phyloP scores from a whole-genome alignment of 2,797 vertebrate species.

The Serranus cabrilla region DNA sequence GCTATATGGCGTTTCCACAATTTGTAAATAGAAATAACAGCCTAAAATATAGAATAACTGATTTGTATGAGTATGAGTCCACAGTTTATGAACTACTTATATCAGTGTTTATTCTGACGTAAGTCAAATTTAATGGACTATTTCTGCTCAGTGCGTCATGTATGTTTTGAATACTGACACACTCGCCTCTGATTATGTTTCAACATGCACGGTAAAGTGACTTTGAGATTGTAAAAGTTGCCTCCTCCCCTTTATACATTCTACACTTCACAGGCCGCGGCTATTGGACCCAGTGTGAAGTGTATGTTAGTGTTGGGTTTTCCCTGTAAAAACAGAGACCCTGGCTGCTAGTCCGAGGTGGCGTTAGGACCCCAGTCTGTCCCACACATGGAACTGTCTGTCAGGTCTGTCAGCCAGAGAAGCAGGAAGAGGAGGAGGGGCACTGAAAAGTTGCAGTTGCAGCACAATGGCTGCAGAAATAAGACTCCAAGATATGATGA shows the following conservation, averaged over 20 bases:
- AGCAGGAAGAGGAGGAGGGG: conserved; percentile 56
- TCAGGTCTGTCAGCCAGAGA: conserved; percentile 59
- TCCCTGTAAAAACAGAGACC: conserved; percentile 63
- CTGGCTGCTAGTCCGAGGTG: conserved; percentile 38
- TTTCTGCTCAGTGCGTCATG: conserved; percentile 3
- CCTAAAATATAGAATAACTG: not conserved
- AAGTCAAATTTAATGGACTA: not conserved
- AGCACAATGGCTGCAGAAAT: conserved; percentile 63
- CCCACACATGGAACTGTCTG: conserved; percentile 78
- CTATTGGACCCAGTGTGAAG: conserved; percentile 52
- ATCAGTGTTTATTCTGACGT: not conserved
- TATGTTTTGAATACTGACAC: conserved; percentile 17
- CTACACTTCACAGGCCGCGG: not conserved
- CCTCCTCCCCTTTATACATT: conserved; percentile 5
- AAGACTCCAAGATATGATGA: conserved; percentile 45
- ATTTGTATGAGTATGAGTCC: not conserved
- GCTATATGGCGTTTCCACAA: not conserved
- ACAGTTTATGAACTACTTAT: not conserved
- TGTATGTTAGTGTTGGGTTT: conserved; percentile 66
- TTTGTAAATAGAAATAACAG: not conserved
- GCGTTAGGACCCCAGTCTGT: conserved; percentile 48
- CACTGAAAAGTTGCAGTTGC: conserved; percentile 53
- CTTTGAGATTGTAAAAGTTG: conserved; percentile 25
- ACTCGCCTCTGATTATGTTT: conserved; percentile 28
- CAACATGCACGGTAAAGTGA: conserved; percentile 19